Evolutionary conservation across 2,888 invertebrate genomes (phyloP).

Genomic region (Carpatolechia fugitivella): DNA sequence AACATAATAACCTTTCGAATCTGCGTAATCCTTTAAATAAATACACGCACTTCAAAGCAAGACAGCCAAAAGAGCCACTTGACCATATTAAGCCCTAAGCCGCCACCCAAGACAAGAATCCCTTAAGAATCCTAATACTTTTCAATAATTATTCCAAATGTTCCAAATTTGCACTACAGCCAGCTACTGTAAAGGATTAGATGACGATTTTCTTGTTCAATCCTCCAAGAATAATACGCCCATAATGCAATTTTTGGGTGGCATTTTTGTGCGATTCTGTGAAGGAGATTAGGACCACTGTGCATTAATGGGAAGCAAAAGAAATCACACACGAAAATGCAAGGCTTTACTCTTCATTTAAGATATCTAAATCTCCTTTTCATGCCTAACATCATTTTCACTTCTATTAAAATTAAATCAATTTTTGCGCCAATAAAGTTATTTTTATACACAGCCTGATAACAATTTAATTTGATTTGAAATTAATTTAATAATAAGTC

Average conservation of each 20-base stretch:
- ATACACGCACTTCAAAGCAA: conserved; percentile 22
- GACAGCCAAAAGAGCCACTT: conserved; percentile 53
- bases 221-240: conserved; percentile 31
- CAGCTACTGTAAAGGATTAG: conserved; percentile 12
- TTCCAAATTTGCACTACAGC: conserved; percentile 42
- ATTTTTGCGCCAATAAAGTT: too few species aligned
- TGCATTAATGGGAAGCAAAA: conserved; percentile 16
- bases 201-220: conserved; percentile 36
- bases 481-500: too few species aligned
- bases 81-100: conserved; percentile 34
- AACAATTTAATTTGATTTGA: too few species aligned
- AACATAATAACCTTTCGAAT: conserved; percentile 46
- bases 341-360: background rate
- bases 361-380: too few species aligned
- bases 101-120: conserved; percentile 55
- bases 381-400: too few species aligned
- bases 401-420: too few species aligned
- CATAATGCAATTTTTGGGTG: conserved; percentile 40
- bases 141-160: conserved; percentile 24
- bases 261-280: conserved; percentile 34
- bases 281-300: conserved; percentile 10
- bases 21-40: conserved; percentile 69
- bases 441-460: too few species aligned
- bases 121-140: conserved; percentile 34
- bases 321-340: background rate